A percentile compares a stretch with the other conserved stretches of the same genome.
Conservation (phyloP, 92 coral and sea anemone species). For the Montipora capitata region DNA sequence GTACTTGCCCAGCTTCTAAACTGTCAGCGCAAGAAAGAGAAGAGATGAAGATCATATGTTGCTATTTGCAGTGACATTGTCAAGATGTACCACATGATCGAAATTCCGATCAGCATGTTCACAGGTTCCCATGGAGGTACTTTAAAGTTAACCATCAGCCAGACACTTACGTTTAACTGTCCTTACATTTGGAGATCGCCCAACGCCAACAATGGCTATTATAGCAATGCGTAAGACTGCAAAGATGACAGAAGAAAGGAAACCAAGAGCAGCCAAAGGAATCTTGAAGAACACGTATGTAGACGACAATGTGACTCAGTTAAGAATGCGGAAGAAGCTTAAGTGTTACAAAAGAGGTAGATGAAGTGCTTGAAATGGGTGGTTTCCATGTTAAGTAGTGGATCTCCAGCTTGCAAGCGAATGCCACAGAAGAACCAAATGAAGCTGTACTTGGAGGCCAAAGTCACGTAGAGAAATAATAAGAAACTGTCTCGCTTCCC, state of each 20-base stretch:
- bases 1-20: too few relatives aligned
- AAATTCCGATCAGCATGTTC: slow-evolving; percentile 60
- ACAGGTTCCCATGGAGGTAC: slow-evolving; percentile 41
- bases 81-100: slow-evolving; percentile 62
- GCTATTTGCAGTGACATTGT: slow-evolving; percentile 50
- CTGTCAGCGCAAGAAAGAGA: slow-evolving; percentile 46
- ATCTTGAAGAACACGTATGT: not conserved
- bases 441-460: slow-evolving; percentile 27
- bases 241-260: slow-evolving; percentile 1
- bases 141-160: slow-evolving; percentile 36
- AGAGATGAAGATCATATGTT: slow-evolving; percentile 28
- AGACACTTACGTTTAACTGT: slow-evolving; percentile 22
- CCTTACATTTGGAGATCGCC: not conserved
- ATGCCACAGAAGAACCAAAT: not conserved
- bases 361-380: not conserved
- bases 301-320: slow-evolving; percentile 41
- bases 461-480: slow-evolving; percentile 26
- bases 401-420: slow-evolving; percentile 44
- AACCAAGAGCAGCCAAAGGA: slow-evolving; percentile 53
- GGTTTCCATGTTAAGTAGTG: slow-evolving; percentile 46
- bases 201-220: not conserved
- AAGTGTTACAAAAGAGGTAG: slow-evolving; percentile 15
- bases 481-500: slow-evolving; percentile 53
- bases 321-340: slow-evolving; percentile 17
- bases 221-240: slow-evolving; percentile 1